Conservation (phyloP, 2,888 invertebrate species). For the Punctoribates punctum region DNA sequence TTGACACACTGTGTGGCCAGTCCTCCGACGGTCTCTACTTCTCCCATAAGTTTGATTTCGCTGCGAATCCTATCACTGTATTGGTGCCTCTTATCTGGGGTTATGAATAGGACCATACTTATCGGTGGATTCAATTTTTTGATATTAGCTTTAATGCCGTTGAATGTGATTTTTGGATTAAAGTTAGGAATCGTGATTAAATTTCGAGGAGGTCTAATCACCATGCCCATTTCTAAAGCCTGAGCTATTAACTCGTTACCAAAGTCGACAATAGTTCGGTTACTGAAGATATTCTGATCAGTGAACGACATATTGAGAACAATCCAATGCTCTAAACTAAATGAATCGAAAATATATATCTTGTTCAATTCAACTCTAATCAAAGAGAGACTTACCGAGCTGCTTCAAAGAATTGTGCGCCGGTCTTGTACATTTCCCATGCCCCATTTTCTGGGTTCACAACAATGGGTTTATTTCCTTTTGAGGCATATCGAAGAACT, state of each 20-base stretch:
- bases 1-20: slow-evolving; percentile 42
- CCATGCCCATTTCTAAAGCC: background rate
- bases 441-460: background rate
- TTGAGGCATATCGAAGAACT: no score
- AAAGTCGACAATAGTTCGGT: background rate
- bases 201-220: background rate
- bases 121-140: background rate
- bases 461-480: no score
- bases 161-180: background rate
- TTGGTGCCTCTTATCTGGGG: background rate
- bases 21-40: slow-evolving; percentile 29
- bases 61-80: slow-evolving; percentile 15
- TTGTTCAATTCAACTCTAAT: no score
- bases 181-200: background rate
- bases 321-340: slow-evolving; percentile 17
- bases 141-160: background rate
- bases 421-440: slow-evolving; percentile 1
- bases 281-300: no score
- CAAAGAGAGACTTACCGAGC: background rate
- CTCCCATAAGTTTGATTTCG: slow-evolving; percentile 41
- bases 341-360: no score
- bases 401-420: background rate
- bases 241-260: background rate
- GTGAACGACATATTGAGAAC: background rate
- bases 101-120: slow-evolving; percentile 33